Percentiles rank a stretch among this genome's conserved stretches.
Conservation (phyloP, 1,140 invertebrate species). For the Diorhabda carinulata region DNA sequence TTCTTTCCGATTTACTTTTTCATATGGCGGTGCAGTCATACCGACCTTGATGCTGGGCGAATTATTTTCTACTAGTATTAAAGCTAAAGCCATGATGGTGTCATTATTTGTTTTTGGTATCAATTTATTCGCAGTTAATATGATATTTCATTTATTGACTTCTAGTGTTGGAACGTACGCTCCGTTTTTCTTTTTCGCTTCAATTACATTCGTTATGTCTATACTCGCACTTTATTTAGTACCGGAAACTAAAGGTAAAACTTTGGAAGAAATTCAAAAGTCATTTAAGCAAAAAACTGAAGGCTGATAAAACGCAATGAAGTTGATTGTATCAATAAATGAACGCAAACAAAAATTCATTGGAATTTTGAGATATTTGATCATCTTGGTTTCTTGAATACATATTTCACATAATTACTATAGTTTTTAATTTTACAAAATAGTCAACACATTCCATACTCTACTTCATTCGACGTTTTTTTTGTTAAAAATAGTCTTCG, state of each 20-base stretch:
- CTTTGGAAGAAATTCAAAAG: constrained; percentile 83
- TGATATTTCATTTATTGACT: constrained; percentile 44
- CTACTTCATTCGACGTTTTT: too few relatives aligned
- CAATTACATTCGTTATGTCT: constrained; percentile 67
- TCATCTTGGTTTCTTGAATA: too few relatives aligned
- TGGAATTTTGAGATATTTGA: too few relatives aligned
- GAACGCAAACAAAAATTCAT: too few relatives aligned
- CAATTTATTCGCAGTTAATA: constrained; percentile 40
- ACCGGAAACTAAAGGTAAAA: constrained; percentile 88
- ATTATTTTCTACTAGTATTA: constrained; percentile 42
- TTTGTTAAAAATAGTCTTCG: too few relatives aligned
- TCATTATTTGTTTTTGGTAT: constrained; percentile 29
- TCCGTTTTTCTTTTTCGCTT: constrained; percentile 79
- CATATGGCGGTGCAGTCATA: constrained; percentile 37
- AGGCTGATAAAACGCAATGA: too few relatives aligned
- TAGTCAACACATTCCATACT: too few relatives aligned
- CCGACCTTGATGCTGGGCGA: constrained; percentile 41
- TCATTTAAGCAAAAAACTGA: constrained; percentile 52
- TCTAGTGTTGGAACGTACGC: constrained; percentile 61
- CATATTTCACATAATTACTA: too few relatives aligned
- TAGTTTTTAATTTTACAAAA: too few relatives aligned
- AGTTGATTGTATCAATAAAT: too few relatives aligned
- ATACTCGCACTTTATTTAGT: constrained; percentile 75
- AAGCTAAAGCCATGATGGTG: constrained; percentile 35
- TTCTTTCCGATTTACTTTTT: constrained; percentile 32